Base-by-base conservation (phyloP, 2,888 invertebrate species). In the Andrena marginata region DNA sequence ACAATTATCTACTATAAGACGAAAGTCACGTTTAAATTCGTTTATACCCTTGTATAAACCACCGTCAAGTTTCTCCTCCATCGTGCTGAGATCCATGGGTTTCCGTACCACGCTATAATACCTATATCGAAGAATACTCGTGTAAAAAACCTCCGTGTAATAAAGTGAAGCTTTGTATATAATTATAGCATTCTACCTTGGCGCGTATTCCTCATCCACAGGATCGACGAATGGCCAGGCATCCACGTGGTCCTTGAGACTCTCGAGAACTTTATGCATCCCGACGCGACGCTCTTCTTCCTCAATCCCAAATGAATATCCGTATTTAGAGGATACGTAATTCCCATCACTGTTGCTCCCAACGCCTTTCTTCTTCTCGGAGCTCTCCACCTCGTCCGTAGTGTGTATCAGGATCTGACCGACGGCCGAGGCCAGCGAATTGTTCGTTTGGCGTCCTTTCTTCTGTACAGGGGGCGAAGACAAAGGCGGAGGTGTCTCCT, bases 201-300 rank as follows among this genome's bases (percentile, higher is more conserved):
- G 98, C 0, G 98, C 98, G 93, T 97, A 98, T 91, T 98, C 97
- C 92, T 98, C 98, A 90, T 98, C 98, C 0, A 99, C 98, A 0
- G 98, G 98, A 92, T 98, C 98, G 93, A 97, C 96, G 94, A 99
- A 99, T 0, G 98, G 98, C 98, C 98, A 99, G 0, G 98, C 98
- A 93, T 99, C 98, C 77, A 97, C 96, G 93, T 98, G 98, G 90
- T 97, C 96, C 91, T 97, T 97, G 54, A 99, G 96, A 91, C 97
- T 96, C 93, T 98, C 97, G 77, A 99, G 95, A 77, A 99, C 98
- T 95, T 98, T 98, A 94, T 98, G 97, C 97, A 98, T 97, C 68
- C 98, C 98, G 74, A 97, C 97, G 93, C 97, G 97, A 77, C 98
- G 95, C 91, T 98, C 98, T 92, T 98, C 98, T 88, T 97, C 97